Percentiles rank a stretch among this genome's conserved stretches.
phyloP scores from a whole-genome alignment of 92 coral and sea anemone genomes.

The Phenganax marumi region DNA sequence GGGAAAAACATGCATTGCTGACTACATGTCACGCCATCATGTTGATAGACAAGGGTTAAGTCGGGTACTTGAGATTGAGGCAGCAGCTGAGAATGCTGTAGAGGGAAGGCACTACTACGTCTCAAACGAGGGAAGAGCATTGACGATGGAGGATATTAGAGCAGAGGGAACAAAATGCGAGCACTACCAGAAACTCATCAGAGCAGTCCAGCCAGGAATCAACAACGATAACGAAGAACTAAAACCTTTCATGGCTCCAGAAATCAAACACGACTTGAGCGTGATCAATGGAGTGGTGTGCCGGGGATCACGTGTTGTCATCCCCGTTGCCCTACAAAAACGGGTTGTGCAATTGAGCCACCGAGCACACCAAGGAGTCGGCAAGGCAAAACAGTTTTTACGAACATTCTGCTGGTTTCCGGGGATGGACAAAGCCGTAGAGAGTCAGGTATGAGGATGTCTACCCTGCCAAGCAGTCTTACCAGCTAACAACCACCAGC shows the following conservation, averaged over 20 bases:
- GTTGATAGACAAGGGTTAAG: background rate
- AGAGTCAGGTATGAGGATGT: background rate
- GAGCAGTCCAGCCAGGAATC: background rate
- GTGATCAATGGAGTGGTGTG: constrained; percentile 10
- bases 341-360: constrained; percentile 15
- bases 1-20: constrained; percentile 7
- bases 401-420: constrained; percentile 30
- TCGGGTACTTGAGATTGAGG: constrained; percentile 8
- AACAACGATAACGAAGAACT: constrained; percentile 11
- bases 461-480: constrained; percentile 9
- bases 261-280: constrained; percentile 21
- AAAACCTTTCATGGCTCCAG: constrained; percentile 9
- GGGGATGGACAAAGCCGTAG: constrained; percentile 7
- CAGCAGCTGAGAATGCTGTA: background rate
- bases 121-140: background rate
- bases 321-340: constrained; percentile 9
- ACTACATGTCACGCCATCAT: constrained; percentile 25
- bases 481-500: constrained; percentile 16
- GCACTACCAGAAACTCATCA: background rate
- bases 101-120: background rate
- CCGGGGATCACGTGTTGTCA: constrained; percentile 19
- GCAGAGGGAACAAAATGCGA: constrained; percentile 2
- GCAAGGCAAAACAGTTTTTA: constrained; percentile 15
- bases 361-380: constrained; percentile 23
- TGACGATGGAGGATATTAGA: constrained; percentile 14